phyloP scores from a whole-genome alignment of 2,113 vertebrate genomes.

The Miniopterus natalensis region DNA sequence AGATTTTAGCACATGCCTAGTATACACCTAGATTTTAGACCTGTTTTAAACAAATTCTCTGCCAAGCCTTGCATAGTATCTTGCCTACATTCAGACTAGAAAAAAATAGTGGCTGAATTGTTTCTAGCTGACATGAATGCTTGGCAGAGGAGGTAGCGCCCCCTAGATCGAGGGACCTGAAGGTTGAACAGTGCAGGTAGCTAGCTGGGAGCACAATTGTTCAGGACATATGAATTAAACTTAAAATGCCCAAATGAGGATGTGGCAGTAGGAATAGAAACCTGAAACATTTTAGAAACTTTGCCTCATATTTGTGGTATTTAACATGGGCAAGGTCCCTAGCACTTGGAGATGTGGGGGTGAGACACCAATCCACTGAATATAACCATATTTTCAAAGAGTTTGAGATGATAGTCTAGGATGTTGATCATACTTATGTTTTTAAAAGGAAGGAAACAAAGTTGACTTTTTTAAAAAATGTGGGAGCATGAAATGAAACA shows the following conservation, averaged over 20 bases:
- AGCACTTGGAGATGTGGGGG: neutral
- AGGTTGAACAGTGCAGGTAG: neutral
- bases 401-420: neutral
- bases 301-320: neutral
- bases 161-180: neutral
- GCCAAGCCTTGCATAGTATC: neutral
- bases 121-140: slow-evolving; percentile 27
- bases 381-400: neutral
- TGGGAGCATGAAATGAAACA: neutral
- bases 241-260: neutral
- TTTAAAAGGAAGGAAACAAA: slow-evolving; percentile 50
- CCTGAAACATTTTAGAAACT: slow-evolving; percentile 28
- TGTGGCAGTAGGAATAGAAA: neutral
- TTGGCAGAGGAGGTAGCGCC: neutral
- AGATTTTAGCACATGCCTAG: slow-evolving; percentile 8
- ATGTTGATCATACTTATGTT: neutral
- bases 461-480: neutral
- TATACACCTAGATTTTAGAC: neutral
- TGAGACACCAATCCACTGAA: neutral
- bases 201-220: neutral
- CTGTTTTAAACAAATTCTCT: neutral
- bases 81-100: neutral
- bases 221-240: neutral
- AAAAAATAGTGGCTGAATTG: neutral
- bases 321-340: neutral